Evolutionary conservation across 1,140 invertebrate species (phyloP).

Genomic region (Halesus radiatus): DNA sequence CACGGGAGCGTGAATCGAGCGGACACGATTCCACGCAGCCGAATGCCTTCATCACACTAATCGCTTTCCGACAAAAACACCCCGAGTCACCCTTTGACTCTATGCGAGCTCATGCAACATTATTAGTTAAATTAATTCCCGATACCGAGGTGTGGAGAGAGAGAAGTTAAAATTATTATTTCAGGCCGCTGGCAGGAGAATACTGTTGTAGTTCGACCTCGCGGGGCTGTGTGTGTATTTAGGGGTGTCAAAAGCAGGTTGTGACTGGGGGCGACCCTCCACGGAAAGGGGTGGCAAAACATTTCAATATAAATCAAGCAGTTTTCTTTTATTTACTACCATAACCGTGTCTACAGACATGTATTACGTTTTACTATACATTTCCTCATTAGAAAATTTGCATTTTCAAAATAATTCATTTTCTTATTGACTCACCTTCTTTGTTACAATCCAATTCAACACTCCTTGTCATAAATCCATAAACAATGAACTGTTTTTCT

Average conservation of each 20-base stretch:
- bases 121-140: conserved; percentile 23
- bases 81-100: not conserved
- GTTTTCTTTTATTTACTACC: too few species aligned
- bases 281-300: not conserved
- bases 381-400: too few species aligned
- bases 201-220: not conserved
- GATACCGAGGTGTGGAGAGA: not conserved
- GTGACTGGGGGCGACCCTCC: not conserved
- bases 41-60: conserved; percentile 16
- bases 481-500: too few species aligned
- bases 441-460: too few species aligned
- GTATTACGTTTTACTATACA: too few species aligned
- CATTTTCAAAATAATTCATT: too few species aligned
- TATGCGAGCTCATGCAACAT: conserved; percentile 5
- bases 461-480: too few species aligned
- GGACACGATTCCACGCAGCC: not conserved
- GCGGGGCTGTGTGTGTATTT: not conserved
- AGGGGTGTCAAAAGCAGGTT: conserved; percentile 33
- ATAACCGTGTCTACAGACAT: too few species aligned
- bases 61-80: conserved; percentile 8
- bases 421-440: too few species aligned
- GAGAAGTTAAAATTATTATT: not conserved
- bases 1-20: too few species aligned
- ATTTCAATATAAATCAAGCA: too few species aligned
- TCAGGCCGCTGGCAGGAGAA: not conserved